Conservation (phyloP, 2,113 vertebrate genomes). For the Trichechus manatus region DNA sequence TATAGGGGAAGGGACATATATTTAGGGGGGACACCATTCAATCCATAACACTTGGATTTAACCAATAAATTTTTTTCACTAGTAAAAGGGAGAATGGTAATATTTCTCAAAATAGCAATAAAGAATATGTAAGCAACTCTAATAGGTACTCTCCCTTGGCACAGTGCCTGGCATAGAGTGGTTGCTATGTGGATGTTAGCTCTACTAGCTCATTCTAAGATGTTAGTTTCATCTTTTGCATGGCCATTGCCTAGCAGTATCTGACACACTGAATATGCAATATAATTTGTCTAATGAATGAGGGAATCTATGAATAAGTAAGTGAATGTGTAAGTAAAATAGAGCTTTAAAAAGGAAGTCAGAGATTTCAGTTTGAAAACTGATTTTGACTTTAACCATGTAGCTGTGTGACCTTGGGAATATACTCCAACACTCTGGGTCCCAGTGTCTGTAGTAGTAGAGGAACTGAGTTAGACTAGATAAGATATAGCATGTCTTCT, state of each 20-base stretch:
- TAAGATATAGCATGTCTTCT: background rate
- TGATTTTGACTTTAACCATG: background rate
- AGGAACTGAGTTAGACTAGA: background rate
- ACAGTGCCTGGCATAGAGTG: background rate
- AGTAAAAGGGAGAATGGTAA: background rate
- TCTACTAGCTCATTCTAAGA: background rate
- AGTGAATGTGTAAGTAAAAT: background rate
- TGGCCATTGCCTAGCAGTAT: background rate
- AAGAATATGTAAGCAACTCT: background rate
- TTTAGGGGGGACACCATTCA: no score
- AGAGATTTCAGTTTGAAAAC: background rate
- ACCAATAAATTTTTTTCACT: background rate
- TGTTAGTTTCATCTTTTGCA: background rate
- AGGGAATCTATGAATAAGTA: background rate
- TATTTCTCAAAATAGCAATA: background rate
- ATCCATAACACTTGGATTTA: background rate
- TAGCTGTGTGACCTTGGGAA: background rate
- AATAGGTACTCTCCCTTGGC: background rate
- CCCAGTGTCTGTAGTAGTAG: background rate
- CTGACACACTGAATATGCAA: background rate
- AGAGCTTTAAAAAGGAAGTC: background rate
- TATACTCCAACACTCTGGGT: background rate
- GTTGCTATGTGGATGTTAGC: background rate
- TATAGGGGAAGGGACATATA: no score
- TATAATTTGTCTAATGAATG: background rate